Percentiles rank a stretch among this genome's conserved stretches.
Conservation (phyloP, 2,888 invertebrate species). For the Yponomeuta malinellus region DNA sequence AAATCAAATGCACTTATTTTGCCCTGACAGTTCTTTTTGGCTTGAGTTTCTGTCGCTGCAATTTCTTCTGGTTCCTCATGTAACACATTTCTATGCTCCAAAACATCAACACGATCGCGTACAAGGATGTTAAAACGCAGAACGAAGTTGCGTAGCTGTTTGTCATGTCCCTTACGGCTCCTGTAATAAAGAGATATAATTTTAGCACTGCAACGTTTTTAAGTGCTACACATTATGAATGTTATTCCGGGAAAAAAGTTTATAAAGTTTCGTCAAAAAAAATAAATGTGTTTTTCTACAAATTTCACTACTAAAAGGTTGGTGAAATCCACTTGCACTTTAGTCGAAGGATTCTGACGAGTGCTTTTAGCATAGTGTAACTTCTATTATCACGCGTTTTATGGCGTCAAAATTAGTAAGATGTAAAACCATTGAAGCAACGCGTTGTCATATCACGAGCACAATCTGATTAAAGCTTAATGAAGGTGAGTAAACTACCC, state of each 20-base stretch:
- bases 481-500: too few relatives aligned
- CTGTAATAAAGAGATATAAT: slow-evolving; percentile 42
- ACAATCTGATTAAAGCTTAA: too few relatives aligned
- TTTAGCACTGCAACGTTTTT: neutral
- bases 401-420: too few relatives aligned
- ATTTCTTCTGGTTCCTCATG: slow-evolving; percentile 35
- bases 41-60: slow-evolving; percentile 33
- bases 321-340: too few relatives aligned
- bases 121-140: slow-evolving; percentile 61
- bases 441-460: too few relatives aligned
- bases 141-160: slow-evolving; percentile 75
- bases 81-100: slow-evolving; percentile 55
- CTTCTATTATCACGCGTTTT: too few relatives aligned
- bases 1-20: neutral
- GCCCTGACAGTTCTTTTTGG: neutral
- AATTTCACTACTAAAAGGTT: too few relatives aligned
- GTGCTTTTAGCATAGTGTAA: too few relatives aligned
- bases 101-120: slow-evolving; percentile 41
- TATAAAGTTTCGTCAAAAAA: too few relatives aligned
- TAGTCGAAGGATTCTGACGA: too few relatives aligned
- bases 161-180: slow-evolving; percentile 74
- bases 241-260: neutral
- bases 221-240: neutral
- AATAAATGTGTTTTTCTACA: too few relatives aligned
- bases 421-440: too few relatives aligned